A percentile compares a stretch with the other conserved stretches of the same genome.
phyloP scores from a whole-genome alignment of 2,888 invertebrate species.

The Baccha elongata region DNA sequence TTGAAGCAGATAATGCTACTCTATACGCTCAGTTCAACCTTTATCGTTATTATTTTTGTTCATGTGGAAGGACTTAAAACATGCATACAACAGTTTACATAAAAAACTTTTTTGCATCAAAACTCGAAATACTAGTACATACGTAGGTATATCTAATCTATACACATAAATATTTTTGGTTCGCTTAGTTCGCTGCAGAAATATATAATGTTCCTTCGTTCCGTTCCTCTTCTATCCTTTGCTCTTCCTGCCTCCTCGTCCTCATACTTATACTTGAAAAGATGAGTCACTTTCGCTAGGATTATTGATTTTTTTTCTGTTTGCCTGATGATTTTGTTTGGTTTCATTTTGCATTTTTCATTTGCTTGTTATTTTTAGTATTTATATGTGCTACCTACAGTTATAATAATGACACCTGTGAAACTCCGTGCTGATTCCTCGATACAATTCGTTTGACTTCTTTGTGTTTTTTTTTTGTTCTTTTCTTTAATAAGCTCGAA shows the following conservation, averaged over 20 bases:
- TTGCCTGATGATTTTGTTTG: slow-evolving; percentile 23
- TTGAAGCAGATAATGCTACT: slow-evolving; percentile 48
- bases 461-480: background rate
- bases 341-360: slow-evolving; percentile 23
- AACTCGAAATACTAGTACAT: slow-evolving; percentile 34
- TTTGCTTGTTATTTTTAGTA: background rate
- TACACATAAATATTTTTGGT: slow-evolving; percentile 45
- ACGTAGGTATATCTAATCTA: slow-evolving; percentile 5
- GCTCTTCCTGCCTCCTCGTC: slow-evolving; percentile 25
- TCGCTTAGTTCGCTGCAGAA: slow-evolving; percentile 60
- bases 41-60: slow-evolving; percentile 70
- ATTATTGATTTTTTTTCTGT: slow-evolving; percentile 74
- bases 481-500: slow-evolving; percentile 17
- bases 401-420: slow-evolving; percentile 49
- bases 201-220: slow-evolving; percentile 21
- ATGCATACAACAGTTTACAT: slow-evolving; percentile 64
- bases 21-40: slow-evolving; percentile 34
- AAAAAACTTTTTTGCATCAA: slow-evolving; percentile 57
- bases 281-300: slow-evolving; percentile 76
- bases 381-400: background rate
- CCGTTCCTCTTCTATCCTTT: slow-evolving; percentile 2
- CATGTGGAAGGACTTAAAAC: slow-evolving; percentile 72
- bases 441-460: slow-evolving; percentile 22
- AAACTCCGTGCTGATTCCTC: slow-evolving; percentile 20
- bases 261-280: slow-evolving; percentile 28